A percentile compares a stretch with the other conserved stretches of the same genome.
Conservation (phyloP, 2,888 invertebrate species). For the Euzophera pinguis region DNA sequence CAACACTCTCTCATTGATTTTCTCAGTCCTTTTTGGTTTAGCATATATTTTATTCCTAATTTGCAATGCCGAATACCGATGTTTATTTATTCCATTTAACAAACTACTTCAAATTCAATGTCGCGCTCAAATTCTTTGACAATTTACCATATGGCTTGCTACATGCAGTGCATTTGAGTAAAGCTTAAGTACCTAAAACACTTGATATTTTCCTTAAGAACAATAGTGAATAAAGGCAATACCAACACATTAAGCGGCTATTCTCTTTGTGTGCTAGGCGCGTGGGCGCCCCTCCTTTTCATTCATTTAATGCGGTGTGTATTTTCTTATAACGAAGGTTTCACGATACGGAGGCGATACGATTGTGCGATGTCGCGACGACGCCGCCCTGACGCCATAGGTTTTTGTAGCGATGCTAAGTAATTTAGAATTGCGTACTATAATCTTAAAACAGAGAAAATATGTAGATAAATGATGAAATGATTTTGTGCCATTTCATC, state of each 20-base stretch:
- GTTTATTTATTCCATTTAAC: not conserved
- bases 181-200: constrained; percentile 15
- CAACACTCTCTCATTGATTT: constrained; percentile 12
- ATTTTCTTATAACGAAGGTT: constrained; percentile 60
- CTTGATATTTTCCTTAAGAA: constrained; percentile 23
- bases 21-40: not conserved
- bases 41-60: constrained; percentile 6
- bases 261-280: constrained; percentile 50
- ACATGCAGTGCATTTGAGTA: constrained; percentile 12
- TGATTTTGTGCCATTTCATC: not conserved
- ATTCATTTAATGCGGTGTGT: constrained; percentile 60
- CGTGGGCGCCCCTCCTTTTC: constrained; percentile 68
- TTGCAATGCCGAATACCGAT: not conserved
- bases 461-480: not conserved
- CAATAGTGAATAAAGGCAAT: constrained; percentile 39
- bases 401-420: not conserved
- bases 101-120: constrained; percentile 2
- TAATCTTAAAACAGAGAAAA: not conserved
- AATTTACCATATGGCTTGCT: not conserved
- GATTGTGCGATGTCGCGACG: constrained; percentile 37
- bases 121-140: not conserved
- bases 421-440: not conserved
- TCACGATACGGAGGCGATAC: constrained; percentile 29
- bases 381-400: constrained; percentile 8
- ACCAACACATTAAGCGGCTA: constrained; percentile 52